Evolutionary conservation across 2,797 vertebrate genomes (phyloP).

Genomic region (Sphenodon punctatus): DNA sequence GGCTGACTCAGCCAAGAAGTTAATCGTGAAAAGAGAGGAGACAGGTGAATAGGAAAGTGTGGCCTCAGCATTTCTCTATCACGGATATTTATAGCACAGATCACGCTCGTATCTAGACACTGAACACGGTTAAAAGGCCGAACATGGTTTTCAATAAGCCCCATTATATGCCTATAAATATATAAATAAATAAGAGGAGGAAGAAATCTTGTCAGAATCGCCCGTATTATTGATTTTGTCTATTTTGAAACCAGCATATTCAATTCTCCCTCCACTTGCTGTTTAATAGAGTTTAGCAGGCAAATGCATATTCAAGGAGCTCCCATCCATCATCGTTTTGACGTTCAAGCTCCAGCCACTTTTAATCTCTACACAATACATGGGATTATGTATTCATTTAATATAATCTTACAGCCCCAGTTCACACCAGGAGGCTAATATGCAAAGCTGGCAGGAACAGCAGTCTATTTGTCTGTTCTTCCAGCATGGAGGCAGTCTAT

Average conservation of each 20-base stretch:
- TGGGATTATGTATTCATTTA: conserved; percentile 8
- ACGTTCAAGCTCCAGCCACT: neutral
- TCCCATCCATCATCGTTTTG: neutral
- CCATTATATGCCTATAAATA: neutral
- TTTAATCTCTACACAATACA: neutral
- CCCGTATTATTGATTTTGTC: conserved; percentile 22
- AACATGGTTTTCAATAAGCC: neutral
- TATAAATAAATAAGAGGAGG: neutral
- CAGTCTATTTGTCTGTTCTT: neutral
- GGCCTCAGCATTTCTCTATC: neutral
- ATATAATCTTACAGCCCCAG: neutral
- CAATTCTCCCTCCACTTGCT: neutral
- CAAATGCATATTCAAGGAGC: neutral
- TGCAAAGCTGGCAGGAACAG: neutral
- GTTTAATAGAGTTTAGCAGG: neutral
- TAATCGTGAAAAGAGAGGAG: neutral
- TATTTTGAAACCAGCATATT: neutral
- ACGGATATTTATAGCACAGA: no score
- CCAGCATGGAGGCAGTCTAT: neutral
- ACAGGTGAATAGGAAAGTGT: neutral
- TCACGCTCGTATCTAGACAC: neutral
- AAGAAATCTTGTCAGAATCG: conserved; percentile 20
- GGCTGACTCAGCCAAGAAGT: neutral
- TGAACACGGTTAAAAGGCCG: neutral
- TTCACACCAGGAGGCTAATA: neutral